A percentile compares a stretch with the other conserved stretches of the same genome.
Evolutionary conservation across 1,140 invertebrate genomes (phyloP).

Genomic region (Cheumatopsyche charites): DNA sequence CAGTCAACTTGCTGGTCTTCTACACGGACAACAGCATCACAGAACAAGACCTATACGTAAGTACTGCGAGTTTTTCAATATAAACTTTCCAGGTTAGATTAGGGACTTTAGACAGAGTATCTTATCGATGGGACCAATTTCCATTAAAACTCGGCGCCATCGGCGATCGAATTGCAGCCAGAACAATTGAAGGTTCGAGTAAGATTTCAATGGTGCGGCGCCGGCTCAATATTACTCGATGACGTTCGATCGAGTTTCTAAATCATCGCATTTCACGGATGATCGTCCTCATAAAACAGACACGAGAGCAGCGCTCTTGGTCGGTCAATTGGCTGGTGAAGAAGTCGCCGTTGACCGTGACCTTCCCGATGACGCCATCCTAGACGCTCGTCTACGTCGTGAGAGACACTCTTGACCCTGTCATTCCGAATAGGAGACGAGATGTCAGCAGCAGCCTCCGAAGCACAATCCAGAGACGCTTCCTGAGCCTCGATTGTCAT

Average conservation of each 20-base stretch:
- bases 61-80: constrained; percentile 53
- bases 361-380: constrained; percentile 34
- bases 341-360: constrained; percentile 25
- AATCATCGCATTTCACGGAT: not conserved
- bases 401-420: constrained; percentile 32
- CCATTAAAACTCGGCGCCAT: no score
- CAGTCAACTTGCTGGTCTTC: constrained; percentile 81
- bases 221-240: not conserved
- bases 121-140: no score
- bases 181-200: constrained; percentile 16
- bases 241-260: not conserved
- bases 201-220: not conserved
- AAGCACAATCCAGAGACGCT: not conserved
- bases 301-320: not conserved
- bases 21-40: constrained; percentile 93
- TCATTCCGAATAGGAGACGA: constrained; percentile 27
- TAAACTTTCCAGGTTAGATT: no score
- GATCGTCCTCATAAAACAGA: not conserved
- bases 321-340: not conserved
- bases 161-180: constrained; percentile 6
- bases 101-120: no score
- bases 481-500: no score
- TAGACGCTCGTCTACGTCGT: constrained; percentile 26
- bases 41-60: constrained; percentile 83
- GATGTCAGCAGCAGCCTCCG: not conserved